Base-by-base conservation (phyloP, 2,797 vertebrate species). In the Pagetopsis macropterus region DNA sequence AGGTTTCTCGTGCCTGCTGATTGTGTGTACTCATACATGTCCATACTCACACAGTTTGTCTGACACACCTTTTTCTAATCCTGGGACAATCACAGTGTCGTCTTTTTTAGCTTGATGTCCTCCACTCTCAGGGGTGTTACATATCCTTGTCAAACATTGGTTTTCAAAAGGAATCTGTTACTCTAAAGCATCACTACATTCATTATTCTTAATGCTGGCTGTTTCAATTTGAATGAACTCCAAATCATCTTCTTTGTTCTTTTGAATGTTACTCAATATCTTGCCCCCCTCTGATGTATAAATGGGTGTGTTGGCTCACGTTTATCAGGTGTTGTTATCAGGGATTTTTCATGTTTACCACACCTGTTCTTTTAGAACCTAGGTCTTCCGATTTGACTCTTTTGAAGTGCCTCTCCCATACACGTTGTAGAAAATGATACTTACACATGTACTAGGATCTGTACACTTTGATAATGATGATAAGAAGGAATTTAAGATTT, bases 1-100 rank as follows among this genome's bases (percentile, higher is more conserved):
- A 51, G 85, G 93, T 94, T 87, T 31, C 70, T 56, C 77, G 46
- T 68, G 63, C 68, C 75, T 73, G 49, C 50, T 61, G 15, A 65
- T 68, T 52, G 31, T 72, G 45, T 78, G 45, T 75, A 57, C 43
- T 64, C 70, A 70, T 41, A 55, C 59, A 58, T 65, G 58, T 31
- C 13, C 45, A 50, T 17, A 56, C 49, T 70, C 9, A 67, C 46
- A 37, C 4, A 52, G 11, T 49, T 40, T 43, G 41, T 54, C 57
- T 70, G 82, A 76, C 86, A 84, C 79, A 6, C 83, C 82, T 74
- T 7, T 73, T 83, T 79, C 16, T 21, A 37, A 57, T 14, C 43
- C 0, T 7, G 14, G 72, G 23, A 71, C 69, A 77, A 51, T 41
- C 49, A 62, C 70, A 70, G 46, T 52, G 40, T 40, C 23, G 23